phyloP scores from a whole-genome alignment of 2,888 invertebrate genomes.

The Ormyrus nitidulus region DNA sequence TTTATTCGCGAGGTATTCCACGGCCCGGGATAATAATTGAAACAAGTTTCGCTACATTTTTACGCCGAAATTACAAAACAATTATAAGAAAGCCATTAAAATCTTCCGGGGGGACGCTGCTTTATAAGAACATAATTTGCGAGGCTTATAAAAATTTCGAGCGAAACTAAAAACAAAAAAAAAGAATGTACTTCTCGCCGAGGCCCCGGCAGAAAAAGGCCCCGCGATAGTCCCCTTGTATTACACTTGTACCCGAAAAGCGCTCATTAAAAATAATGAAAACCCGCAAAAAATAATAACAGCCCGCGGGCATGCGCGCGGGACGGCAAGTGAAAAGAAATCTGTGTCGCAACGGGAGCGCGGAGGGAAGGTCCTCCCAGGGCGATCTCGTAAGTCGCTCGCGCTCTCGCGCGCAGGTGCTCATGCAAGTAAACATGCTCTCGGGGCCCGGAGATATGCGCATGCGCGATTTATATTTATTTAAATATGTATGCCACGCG shows the following conservation, averaged over 20 bases:
- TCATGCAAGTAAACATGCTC: slow-evolving; percentile 22
- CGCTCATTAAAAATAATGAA: slow-evolving; percentile 39
- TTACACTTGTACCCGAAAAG: background rate
- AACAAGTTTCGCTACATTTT: slow-evolving; percentile 25
- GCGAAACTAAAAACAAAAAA: too few relatives aligned
- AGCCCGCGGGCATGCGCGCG: background rate
- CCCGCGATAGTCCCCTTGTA: too few relatives aligned
- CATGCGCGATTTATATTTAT: slow-evolving; percentile 23
- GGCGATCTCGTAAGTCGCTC: background rate
- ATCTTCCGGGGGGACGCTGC: background rate
- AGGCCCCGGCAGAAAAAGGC: too few relatives aligned
- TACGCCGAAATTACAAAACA: slow-evolving; percentile 6
- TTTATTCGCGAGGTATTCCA: background rate
- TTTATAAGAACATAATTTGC: too few relatives aligned
- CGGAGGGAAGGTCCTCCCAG: too few relatives aligned
- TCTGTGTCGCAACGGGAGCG: slow-evolving; percentile 31
- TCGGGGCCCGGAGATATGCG: slow-evolving; percentile 3
- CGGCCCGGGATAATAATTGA: background rate
- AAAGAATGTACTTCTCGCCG: too few relatives aligned
- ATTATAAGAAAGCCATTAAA: slow-evolving; percentile 1
- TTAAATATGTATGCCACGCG: slow-evolving; percentile 46
- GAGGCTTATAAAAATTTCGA: too few relatives aligned
- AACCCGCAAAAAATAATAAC: slow-evolving; percentile 27
- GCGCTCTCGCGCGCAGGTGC: slow-evolving; percentile 24
- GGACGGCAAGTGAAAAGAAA: slow-evolving; percentile 30